Percentiles rank a stretch among this genome's conserved stretches.
Evolutionary conservation across 2,888 invertebrate genomes (phyloP).

Genomic region (Argyresthia albistria): DNA sequence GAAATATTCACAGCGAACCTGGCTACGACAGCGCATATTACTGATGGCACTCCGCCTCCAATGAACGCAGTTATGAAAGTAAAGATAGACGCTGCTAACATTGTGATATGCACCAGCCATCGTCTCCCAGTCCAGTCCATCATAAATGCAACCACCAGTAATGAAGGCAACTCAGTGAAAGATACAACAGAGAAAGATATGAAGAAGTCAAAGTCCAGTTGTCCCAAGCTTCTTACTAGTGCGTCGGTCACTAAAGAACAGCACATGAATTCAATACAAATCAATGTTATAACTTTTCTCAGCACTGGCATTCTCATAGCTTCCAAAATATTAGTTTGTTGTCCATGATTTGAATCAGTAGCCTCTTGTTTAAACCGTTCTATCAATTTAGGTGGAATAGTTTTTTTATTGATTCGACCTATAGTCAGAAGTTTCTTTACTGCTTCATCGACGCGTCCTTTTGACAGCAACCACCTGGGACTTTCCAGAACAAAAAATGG

Average conservation of each 20-base stretch:
- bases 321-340: constrained; percentile 4
- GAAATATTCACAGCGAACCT: constrained; percentile 10
- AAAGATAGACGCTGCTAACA: constrained; percentile 5
- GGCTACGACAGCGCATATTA: constrained; percentile 9
- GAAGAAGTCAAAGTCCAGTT: constrained; percentile 9
- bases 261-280: constrained; percentile 8
- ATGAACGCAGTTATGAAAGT: constrained; percentile 7
- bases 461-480: constrained; percentile 40
- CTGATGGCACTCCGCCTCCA: constrained; percentile 9
- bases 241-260: constrained; percentile 8
- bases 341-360: background rate
- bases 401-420: constrained; percentile 8
- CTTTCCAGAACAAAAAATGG: constrained; percentile 40
- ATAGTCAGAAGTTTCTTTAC: constrained; percentile 7
- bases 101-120: constrained; percentile 2
- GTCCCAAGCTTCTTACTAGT: constrained; percentile 9
- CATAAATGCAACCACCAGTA: constrained; percentile 8
- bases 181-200: constrained; percentile 10
- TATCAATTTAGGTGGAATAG: constrained; percentile 8
- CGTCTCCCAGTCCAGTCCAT: constrained; percentile 11
- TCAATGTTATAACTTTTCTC: constrained; percentile 7
- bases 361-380: constrained; percentile 4
- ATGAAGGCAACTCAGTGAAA: constrained; percentile 10
- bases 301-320: constrained; percentile 6
- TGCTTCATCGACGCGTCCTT: constrained; percentile 23